Percentiles rank a stretch among this genome's conserved stretches.
Conservation (phyloP, 2,797 vertebrate genomes). For the Holocentrus rufus region DNA sequence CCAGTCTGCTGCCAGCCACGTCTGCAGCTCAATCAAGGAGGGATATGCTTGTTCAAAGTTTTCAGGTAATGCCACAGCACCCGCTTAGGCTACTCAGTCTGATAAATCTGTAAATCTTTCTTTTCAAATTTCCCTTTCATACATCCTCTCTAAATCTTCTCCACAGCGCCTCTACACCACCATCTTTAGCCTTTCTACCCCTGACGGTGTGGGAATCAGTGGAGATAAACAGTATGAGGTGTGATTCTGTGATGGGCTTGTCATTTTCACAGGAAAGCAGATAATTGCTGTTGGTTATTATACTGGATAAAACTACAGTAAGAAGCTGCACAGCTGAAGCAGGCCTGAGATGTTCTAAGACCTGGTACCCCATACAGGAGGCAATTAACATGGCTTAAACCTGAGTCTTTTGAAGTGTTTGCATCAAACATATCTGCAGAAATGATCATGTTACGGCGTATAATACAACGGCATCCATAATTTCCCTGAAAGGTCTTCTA, state of each 20-base stretch:
- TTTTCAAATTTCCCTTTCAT: neutral
- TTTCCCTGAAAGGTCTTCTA: no score
- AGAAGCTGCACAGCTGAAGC: neutral
- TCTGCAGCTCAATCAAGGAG: neutral
- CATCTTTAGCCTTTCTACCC: slow-evolving; percentile 1
- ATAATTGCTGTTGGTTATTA: neutral
- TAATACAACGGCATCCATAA: no score
- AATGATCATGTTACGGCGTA: no score
- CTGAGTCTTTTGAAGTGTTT: no score
- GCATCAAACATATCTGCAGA: no score
- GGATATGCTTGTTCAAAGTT: slow-evolving; percentile 22
- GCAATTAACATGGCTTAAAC: neutral
- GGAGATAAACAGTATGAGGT: neutral
- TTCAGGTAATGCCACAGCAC: neutral
- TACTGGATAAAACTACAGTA: neutral
- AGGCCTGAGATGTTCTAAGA: neutral
- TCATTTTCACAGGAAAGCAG: neutral
- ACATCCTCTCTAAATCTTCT: no score
- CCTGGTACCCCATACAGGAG: neutral
- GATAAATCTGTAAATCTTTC: neutral
- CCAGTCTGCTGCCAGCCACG: slow-evolving; percentile 22
- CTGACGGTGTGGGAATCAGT: neutral
- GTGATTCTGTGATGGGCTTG: neutral
- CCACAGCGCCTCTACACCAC: no score
- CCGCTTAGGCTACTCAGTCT: no score